Percentiles rank a stretch among this genome's conserved stretches.
These are phyloP conservation scores for Microtus oregoni DNA, from an alignment of 2,113 vertebrate genomes.

Conservation along the genomic window DNA sequence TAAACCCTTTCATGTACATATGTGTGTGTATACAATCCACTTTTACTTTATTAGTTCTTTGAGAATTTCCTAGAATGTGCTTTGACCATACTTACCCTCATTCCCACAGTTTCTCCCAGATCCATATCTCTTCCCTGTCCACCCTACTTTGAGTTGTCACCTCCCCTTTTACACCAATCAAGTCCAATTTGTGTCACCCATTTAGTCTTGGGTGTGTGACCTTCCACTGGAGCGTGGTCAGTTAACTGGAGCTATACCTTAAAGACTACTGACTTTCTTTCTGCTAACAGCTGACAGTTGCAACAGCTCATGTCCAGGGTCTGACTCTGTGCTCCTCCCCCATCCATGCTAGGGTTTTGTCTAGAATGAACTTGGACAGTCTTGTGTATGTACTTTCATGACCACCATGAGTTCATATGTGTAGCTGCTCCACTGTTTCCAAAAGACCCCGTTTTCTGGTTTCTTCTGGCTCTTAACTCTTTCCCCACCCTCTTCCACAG, in stretches of 20 bases:
- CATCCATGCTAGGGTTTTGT: not conserved
- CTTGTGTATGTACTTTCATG: not conserved
- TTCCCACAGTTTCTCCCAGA: not conserved
- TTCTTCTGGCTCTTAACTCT: not conserved
- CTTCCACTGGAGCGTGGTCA: not conserved
- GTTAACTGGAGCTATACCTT: not conserved
- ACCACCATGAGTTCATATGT: not conserved
- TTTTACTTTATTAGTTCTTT: not conserved
- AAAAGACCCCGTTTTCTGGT: not conserved
- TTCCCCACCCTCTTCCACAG: not conserved
- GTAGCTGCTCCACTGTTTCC: not conserved
- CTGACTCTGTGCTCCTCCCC: too few species aligned
- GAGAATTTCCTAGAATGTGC: not conserved
- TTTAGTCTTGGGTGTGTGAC: not conserved
- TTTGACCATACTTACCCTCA: not conserved
- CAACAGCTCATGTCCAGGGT: not conserved
- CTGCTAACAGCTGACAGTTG: not conserved
- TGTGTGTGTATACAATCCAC: not conserved
- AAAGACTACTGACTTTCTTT: not conserved
- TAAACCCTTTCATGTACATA: not conserved
- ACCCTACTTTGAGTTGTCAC: not conserved
- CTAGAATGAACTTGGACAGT: not conserved
- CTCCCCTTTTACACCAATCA: not conserved
- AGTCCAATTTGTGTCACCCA: not conserved
- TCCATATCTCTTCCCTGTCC: not conserved